phyloP scores from a whole-genome alignment of 2,113 vertebrate species.

The Gymnorhina tibicen region DNA sequence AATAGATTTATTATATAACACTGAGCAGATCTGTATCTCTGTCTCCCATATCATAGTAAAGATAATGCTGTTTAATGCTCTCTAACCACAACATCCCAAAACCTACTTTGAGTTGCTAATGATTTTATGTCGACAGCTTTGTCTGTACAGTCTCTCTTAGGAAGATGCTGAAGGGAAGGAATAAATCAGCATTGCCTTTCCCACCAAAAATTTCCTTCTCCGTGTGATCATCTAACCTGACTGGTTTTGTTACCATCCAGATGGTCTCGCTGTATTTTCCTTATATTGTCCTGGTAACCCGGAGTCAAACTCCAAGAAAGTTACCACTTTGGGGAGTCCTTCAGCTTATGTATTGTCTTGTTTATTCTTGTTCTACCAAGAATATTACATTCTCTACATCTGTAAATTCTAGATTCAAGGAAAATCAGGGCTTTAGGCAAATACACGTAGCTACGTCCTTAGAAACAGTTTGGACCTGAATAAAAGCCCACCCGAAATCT shows the following conservation, averaged over 20 bases:
- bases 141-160: not conserved
- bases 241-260: not conserved
- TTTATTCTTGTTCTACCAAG: not conserved
- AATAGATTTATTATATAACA: not conserved
- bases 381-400: not conserved
- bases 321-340: not conserved
- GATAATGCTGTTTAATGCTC: not conserved
- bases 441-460: not conserved
- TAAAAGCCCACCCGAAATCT: not conserved
- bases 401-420: not conserved
- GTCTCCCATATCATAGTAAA: not conserved
- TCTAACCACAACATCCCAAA: not conserved
- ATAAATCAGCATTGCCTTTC: not conserved
- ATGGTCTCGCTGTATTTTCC: not conserved
- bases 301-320: accelerated
- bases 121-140: not conserved
- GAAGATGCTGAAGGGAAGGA: not conserved
- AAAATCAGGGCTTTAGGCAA: not conserved
- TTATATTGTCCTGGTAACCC: not conserved
- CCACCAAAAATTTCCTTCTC: not conserved
- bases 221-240: not conserved
- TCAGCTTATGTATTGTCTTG: not conserved
- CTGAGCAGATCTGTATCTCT: not conserved
- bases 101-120: not conserved
- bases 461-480: not conserved